phyloP scores from a whole-genome alignment of 2,797 vertebrate genomes.

The Danio kyathit region DNA sequence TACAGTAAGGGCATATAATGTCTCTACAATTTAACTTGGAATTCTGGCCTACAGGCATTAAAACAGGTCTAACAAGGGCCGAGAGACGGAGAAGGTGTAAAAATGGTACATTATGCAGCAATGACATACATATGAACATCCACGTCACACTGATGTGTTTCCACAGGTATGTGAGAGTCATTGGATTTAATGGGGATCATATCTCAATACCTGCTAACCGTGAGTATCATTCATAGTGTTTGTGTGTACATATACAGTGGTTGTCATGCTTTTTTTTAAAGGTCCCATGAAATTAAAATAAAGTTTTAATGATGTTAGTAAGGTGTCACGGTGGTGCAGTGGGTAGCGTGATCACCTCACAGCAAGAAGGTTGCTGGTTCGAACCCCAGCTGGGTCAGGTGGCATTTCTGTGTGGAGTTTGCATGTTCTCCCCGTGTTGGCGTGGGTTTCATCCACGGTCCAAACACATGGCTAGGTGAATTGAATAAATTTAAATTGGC shows the following conservation, averaged over 20 bases:
- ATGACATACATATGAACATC: background rate
- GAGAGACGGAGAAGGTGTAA: slow-evolving; percentile 21
- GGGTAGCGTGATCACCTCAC: too few relatives aligned
- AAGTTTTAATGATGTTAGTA: too few relatives aligned
- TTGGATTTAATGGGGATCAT: slow-evolving; percentile 72
- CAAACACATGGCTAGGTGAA: too few relatives aligned
- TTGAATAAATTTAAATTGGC: too few relatives aligned
- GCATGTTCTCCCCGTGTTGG: too few relatives aligned
- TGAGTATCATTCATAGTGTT: slow-evolving; percentile 70
- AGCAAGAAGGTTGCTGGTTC: too few relatives aligned
- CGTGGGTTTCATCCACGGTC: too few relatives aligned
- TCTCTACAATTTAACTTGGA: background rate
- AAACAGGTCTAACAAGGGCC: slow-evolving; percentile 69
- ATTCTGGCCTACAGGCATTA: slow-evolving; percentile 46
- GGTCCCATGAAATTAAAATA: too few relatives aligned
- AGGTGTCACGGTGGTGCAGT: too few relatives aligned
- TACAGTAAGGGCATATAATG: background rate
- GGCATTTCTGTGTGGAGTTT: too few relatives aligned
- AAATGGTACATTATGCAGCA: slow-evolving; percentile 1
- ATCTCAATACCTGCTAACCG: slow-evolving; percentile 82
- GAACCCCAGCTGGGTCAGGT: too few relatives aligned
- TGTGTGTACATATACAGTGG: background rate
- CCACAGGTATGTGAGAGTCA: slow-evolving; percentile 45
- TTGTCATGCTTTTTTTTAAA: too few relatives aligned
- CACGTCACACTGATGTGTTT: background rate